Evolutionary conservation across 2,113 vertebrate genomes (phyloP), one percentile per base, ranked within the genome.

Genomic region (Cnemophilus loriae): DNA sequence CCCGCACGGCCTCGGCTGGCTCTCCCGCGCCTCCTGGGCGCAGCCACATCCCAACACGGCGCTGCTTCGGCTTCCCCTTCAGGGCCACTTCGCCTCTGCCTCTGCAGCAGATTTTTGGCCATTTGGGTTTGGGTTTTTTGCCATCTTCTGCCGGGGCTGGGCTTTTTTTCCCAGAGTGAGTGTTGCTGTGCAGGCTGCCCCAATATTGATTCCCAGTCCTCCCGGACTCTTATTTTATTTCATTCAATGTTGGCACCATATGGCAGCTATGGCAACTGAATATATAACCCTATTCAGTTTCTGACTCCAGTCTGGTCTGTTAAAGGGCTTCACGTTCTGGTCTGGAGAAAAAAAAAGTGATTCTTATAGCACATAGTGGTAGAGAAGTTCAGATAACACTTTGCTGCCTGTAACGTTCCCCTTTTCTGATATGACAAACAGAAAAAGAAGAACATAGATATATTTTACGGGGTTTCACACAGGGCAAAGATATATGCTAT

Each of bases 181-280:
- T 0, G 4, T 57, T 42, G 49, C 33, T 63, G 52, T 57, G 52
- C 9, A 3, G 61, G 47, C 85, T 96, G 91, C 30, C 69, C 86
- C 92, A 65, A 9, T 94, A 96, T 87, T 93, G 95, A 97, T 91
- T 96, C 49, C 41, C 61, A 80, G 84, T 77, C 90, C 69, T 93
- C 57, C 78, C 17, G 32, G 78, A 96, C 71, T 96, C 95, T 80
- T 93, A 94, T 95, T 95, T 97, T 95, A 96, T 96, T 96, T 96
- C 90, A 93, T 94, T 95, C 91, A 76, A 3, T 69, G 84, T 97
- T 97, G 95, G 97, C 95, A 94, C 96, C 95, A 96, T 94, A 96
- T 93, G 97, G 97, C 97, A 97, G 42, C 96, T 96, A 97, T 96
- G 97, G 96, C 94, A 97, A 97, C 93, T 91, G 97, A 97, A 97